These are phyloP conservation scores for Calyptomena viridis DNA, from an alignment of 2,113 vertebrate genomes.

Conservation along the genomic window DNA sequence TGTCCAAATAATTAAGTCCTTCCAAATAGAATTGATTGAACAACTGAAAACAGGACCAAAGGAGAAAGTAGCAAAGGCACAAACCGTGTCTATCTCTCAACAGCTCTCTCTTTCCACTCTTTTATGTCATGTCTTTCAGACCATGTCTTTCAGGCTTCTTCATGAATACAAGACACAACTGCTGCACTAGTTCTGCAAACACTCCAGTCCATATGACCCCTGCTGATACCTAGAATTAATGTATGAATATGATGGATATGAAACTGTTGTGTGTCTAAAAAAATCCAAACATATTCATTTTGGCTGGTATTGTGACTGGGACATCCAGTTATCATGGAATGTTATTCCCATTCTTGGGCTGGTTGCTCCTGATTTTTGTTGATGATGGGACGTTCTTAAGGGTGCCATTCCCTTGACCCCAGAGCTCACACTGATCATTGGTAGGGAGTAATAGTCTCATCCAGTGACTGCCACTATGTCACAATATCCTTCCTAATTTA, in stretches of 20 bases:
- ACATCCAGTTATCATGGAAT: not conserved
- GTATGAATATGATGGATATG: not conserved
- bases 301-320: not conserved
- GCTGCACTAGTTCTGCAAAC: not conserved
- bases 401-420: not conserved
- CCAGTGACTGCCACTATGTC: not conserved
- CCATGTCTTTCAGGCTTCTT: not conserved
- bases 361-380: not conserved
- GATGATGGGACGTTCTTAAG: not conserved
- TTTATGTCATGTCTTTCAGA: not conserved
- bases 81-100: not conserved
- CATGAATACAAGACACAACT: not conserved
- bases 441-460: not conserved
- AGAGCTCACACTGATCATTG: not conserved
- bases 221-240: not conserved
- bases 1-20: not conserved
- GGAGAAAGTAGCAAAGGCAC: not conserved
- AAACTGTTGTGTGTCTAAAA: not conserved
- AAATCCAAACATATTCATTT: not conserved
- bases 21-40: not conserved
- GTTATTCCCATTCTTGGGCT: not conserved
- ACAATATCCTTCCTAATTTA: not conserved
- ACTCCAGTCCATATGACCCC: accelerated
- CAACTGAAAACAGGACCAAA: not conserved
- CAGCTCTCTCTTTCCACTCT: not conserved